Base-by-base conservation (phyloP, 2,888 invertebrate species). In the Eupithecia inturbata region DNA sequence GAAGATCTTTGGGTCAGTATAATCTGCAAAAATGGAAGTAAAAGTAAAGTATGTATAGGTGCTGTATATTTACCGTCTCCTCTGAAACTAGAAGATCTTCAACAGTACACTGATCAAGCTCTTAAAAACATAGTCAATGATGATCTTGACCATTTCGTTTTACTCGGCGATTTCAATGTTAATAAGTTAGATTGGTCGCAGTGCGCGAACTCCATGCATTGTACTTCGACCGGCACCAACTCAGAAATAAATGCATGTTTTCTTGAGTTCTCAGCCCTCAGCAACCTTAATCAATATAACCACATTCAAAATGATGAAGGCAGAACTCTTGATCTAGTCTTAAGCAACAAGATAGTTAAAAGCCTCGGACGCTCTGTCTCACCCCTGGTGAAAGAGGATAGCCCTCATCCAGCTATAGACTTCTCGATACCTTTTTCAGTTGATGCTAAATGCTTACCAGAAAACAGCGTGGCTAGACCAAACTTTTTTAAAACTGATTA, bases 401-500 rank as follows among this genome's bases (percentile, higher is more conserved):
- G 49, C n/a, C 19, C 49, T 22, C 49, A 53, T n/a, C 49, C 49
- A n/a, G 19, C 49, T 53, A 16, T 53, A 53, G 49, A 53, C 16
- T 53, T 53, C n/a, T n/a, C 1, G 7, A n/a, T n/a, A 53, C n/a
- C 49, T n/a, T 22, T 53, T 16, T n/a, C 19, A 22, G 49, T 16
- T 9, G 22, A 6, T 16, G n/a, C 9, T 22, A 53, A 53, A 9
- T 22, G 5, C n/a, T n/a, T 53, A 6, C n/a, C 49, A 3, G 49
- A 53, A 22, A 53, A 53, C n/a, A n/a, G 5, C 49, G 7, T n/a
- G 0, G 14, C 49, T 53, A 53, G 49, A 7, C 49, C 49, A 1
- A 53, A 53, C 49, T 53, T 53, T 53, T 53, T 53, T 16, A 53
- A 53, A n/a, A 16, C 49, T n/a, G 49, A 53, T n/a, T 53, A 53